Conservation (phyloP, 2,797 vertebrate genomes). For the Antennarius maculatus region DNA sequence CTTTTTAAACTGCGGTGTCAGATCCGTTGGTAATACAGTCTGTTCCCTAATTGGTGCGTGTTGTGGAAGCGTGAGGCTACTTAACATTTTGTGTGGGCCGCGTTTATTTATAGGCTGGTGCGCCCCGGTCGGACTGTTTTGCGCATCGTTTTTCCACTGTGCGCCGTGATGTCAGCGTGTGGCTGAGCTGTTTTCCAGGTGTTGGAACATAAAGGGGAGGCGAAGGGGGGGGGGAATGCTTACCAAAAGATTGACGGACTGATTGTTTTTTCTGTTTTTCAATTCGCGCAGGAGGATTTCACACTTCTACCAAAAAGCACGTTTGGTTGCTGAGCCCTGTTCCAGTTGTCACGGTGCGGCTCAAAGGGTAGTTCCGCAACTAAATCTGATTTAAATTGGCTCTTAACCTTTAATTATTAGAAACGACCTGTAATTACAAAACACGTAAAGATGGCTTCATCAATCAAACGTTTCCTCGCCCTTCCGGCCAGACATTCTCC, state of each 20-base stretch:
- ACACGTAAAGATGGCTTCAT: neutral
- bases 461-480: too few species aligned
- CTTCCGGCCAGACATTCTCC: too few species aligned
- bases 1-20: neutral
- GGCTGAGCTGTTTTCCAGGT: slow-evolving; percentile 76
- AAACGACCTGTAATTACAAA: neutral
- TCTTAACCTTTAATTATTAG: neutral
- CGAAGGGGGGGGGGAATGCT: slow-evolving; percentile 33
- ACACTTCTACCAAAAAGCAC: slow-evolving; percentile 1
- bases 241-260: slow-evolving; percentile 38
- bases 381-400: neutral
- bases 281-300: slow-evolving; percentile 1
- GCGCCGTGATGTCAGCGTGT: slow-evolving; percentile 51
- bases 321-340: slow-evolving; percentile 19
- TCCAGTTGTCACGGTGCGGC: neutral
- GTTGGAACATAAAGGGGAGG: slow-evolving; percentile 37
- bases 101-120: slow-evolving; percentile 70
- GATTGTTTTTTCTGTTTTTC: neutral
- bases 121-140: slow-evolving; percentile 52
- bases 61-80: slow-evolving; percentile 36
- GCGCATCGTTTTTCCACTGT: slow-evolving; percentile 73
- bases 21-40: slow-evolving; percentile 10
- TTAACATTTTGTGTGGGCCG: slow-evolving; percentile 62
- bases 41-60: slow-evolving; percentile 7
- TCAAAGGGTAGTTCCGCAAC: neutral